phyloP scores from a whole-genome alignment of 2,888 invertebrate species.

The Alviniconcha strummeri region DNA sequence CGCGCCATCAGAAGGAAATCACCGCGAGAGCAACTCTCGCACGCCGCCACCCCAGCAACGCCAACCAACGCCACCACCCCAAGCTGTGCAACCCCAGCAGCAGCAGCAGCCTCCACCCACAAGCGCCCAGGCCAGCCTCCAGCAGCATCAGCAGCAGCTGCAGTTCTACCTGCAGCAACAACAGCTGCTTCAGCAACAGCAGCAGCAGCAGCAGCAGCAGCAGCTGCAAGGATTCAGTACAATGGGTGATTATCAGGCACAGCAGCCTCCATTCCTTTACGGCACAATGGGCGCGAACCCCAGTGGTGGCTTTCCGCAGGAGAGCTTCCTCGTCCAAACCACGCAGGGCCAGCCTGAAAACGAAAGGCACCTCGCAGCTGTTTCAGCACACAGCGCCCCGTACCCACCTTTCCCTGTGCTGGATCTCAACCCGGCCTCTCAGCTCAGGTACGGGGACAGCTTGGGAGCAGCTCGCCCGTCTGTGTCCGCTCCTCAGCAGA shows the following conservation, averaged over 20 bases:
- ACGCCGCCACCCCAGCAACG: conserved; percentile 19
- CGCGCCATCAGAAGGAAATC: background rate
- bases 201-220: conserved; percentile 30
- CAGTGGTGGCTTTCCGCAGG: background rate
- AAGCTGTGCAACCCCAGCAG: background rate
- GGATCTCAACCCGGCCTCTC: background rate
- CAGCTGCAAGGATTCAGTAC: background rate
- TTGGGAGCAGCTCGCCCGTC: background rate
- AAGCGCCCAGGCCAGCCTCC: background rate
- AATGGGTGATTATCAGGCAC: background rate
- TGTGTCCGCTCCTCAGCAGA: background rate
- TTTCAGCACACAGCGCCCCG: background rate
- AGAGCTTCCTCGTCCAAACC: background rate
- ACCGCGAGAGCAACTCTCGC: background rate
- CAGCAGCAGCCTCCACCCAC: background rate
- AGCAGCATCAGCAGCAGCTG: conserved; percentile 28
- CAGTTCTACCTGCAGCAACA: conserved; percentile 29
- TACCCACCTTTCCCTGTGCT: conserved; percentile 18
- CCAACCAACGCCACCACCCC: background rate
- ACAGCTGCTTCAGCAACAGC: conserved; percentile 29
- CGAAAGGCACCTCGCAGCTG: background rate
- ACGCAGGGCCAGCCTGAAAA: background rate
- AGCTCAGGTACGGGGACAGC: background rate
- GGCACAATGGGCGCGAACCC: background rate
- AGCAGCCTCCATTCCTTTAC: background rate